Evolutionary conservation across 2,888 invertebrate species (phyloP).

Genomic region (Drosophila birchii): DNA sequence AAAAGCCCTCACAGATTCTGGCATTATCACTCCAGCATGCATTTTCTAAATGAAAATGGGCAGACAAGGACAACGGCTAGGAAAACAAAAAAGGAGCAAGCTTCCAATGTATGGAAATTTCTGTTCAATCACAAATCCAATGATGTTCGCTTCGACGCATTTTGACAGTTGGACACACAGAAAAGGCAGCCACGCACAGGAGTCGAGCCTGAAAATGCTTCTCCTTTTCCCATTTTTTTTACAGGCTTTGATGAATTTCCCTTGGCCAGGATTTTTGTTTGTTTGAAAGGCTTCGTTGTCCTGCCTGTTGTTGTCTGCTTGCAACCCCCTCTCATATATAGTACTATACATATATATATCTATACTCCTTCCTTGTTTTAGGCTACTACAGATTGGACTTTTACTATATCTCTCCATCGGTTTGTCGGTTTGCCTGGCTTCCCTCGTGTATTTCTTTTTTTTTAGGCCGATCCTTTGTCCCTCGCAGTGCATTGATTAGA

Average conservation of each 20-base stretch:
- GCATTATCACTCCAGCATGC: conserved; percentile 77
- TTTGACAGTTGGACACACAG: conserved; percentile 80
- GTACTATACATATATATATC: conserved; percentile 10
- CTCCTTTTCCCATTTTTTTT: conserved; percentile 1
- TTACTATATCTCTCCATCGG: conserved; percentile 14
- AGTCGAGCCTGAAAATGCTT: conserved; percentile 2
- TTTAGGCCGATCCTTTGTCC: conserved; percentile 46
- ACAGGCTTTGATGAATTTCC: conserved; percentile 69
- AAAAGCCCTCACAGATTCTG: not conserved
- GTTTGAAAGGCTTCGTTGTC: conserved; percentile 63
- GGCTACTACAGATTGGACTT: conserved; percentile 11
- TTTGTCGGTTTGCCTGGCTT: conserved; percentile 1
- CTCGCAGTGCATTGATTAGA: conserved; percentile 73
- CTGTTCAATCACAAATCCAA: conserved; percentile 82
- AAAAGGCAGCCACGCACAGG: conserved; percentile 36
- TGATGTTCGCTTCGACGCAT: conserved; percentile 84
- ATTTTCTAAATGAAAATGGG: conserved; percentile 69
- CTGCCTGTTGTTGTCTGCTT: conserved; percentile 9
- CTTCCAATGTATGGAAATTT: conserved; percentile 81
- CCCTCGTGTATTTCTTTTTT: conserved; percentile 10
- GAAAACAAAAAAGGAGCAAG: conserved; percentile 24
- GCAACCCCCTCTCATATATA: conserved; percentile 22
- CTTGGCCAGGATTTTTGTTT: conserved; percentile 64
- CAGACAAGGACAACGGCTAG: not conserved
- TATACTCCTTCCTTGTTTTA: conserved; percentile 20